Evolutionary conservation across 2,113 vertebrate species (phyloP).

Genomic region (Stigmatopora argus): DNA sequence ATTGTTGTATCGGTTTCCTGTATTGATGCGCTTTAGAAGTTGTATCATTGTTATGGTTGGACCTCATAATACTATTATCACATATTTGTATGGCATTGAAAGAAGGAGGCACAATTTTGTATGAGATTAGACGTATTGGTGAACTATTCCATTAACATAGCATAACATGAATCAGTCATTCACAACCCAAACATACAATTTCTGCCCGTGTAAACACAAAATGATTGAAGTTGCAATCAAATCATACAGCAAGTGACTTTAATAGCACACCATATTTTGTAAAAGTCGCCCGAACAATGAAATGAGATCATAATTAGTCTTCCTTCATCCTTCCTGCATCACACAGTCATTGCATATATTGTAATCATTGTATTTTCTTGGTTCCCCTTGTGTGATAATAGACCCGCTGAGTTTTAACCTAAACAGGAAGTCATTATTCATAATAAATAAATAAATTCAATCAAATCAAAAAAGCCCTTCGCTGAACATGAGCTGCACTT

Average conservation of each 20-base stretch:
- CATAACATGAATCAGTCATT: conserved; percentile 30
- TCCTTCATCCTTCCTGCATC: neutral
- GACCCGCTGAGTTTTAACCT: neutral
- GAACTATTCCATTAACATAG: conserved; percentile 52
- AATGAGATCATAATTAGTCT: too few species aligned
- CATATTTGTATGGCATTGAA: conserved; percentile 46
- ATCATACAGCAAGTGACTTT: too few species aligned
- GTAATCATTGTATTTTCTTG: neutral
- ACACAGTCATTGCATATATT: neutral
- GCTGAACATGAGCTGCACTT: conserved; percentile 10
- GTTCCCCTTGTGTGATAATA: neutral
- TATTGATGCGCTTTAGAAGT: conserved; percentile 3
- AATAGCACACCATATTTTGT: too few species aligned
- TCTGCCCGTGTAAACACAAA: conserved; percentile 34
- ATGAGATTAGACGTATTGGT: conserved; percentile 33
- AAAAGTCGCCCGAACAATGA: too few species aligned
- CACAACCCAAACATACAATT: conserved; percentile 21
- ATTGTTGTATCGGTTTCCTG: conserved; percentile 7
- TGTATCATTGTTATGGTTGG: conserved; percentile 15
- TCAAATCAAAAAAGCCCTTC: neutral
- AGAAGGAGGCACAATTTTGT: conserved; percentile 36
- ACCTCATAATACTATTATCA: conserved; percentile 30
- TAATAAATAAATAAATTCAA: neutral
- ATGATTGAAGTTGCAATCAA: too few species aligned
- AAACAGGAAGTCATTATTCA: neutral